Conservation (phyloP, 2,888 invertebrate genomes). For the Andrena flavipes region DNA sequence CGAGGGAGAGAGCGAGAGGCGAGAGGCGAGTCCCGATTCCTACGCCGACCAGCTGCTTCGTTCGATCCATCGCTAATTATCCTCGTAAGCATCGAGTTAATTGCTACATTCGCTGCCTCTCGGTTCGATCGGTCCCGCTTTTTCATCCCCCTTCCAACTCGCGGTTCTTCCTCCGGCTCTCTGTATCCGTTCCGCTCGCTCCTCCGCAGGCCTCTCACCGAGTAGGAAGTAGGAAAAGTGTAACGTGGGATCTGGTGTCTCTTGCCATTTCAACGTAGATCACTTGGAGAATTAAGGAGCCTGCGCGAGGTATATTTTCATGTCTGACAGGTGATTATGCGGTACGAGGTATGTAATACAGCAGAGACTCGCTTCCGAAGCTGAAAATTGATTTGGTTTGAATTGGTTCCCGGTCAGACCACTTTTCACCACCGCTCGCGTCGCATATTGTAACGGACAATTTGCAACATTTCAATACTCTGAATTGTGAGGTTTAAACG, state of each 20-base stretch:
- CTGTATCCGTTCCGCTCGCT: slow-evolving; percentile 15
- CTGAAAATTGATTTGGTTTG: not conserved
- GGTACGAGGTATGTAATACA: not conserved
- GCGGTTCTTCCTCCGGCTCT: not conserved
- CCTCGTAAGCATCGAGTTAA: slow-evolving; percentile 82
- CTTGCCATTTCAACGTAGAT: slow-evolving; percentile 51
- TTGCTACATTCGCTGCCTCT: slow-evolving; percentile 77
- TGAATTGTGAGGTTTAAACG: no score
- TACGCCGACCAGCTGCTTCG: slow-evolving; percentile 82
- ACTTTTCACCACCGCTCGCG: not conserved
- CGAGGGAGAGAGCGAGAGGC: slow-evolving; percentile 48
- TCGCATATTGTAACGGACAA: not conserved
- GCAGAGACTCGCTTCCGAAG: not conserved
- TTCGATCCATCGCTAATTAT: slow-evolving; percentile 83
- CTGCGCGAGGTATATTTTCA: slow-evolving; percentile 16
- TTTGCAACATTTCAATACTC: not conserved
- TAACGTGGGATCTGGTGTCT: slow-evolving; percentile 78
- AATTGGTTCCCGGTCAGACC: not conserved
- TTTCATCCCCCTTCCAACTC: slow-evolving; percentile 49
- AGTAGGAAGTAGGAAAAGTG: slow-evolving; percentile 70
- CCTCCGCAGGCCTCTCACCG: slow-evolving; percentile 47
- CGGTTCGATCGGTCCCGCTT: slow-evolving; percentile 64
- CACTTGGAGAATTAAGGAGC: slow-evolving; percentile 6
- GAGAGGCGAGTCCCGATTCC: slow-evolving; percentile 65
- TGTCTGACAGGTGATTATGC: not conserved